Evolutionary conservation across 2,888 invertebrate species (phyloP).

Genomic region (Pyrgus malvae): DNA sequence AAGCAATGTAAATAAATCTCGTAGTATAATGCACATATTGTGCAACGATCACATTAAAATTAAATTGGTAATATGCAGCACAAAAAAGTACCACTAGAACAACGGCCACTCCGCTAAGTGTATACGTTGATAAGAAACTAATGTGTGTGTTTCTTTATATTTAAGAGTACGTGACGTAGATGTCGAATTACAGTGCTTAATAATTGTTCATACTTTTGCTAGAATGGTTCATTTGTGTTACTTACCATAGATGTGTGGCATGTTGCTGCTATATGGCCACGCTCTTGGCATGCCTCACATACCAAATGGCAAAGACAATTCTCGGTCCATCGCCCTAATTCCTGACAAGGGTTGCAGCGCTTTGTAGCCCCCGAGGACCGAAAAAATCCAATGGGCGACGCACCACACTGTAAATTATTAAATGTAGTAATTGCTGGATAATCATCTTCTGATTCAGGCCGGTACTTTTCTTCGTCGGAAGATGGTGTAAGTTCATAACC

Average conservation of each 20-base stretch:
- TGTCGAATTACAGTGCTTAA: no score
- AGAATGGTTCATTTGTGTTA: neutral
- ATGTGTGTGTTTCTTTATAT: no score
- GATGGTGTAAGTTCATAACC: conserved; percentile 7
- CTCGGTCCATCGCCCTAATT: neutral
- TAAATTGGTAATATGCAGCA: no score
- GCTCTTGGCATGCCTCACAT: neutral
- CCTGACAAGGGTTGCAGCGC: neutral
- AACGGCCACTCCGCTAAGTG: no score
- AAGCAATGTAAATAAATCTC: no score
- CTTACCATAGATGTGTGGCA: conserved; percentile 2
- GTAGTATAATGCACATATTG: no score
- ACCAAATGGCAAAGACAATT: neutral
- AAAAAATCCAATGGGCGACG: neutral
- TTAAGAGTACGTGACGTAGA: no score
- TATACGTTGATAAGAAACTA: no score
- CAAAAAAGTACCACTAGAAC: no score
- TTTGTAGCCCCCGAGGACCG: neutral
- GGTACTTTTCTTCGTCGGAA: conserved; percentile 12
- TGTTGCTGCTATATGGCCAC: neutral
- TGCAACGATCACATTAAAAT: no score
- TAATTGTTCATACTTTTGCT: no score
- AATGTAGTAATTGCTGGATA: neutral
- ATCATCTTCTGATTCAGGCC: neutral
- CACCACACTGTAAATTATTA: neutral